Evolutionary conservation across 2,797 vertebrate genomes (phyloP).

Genomic region (Luscinia luscinia): DNA sequence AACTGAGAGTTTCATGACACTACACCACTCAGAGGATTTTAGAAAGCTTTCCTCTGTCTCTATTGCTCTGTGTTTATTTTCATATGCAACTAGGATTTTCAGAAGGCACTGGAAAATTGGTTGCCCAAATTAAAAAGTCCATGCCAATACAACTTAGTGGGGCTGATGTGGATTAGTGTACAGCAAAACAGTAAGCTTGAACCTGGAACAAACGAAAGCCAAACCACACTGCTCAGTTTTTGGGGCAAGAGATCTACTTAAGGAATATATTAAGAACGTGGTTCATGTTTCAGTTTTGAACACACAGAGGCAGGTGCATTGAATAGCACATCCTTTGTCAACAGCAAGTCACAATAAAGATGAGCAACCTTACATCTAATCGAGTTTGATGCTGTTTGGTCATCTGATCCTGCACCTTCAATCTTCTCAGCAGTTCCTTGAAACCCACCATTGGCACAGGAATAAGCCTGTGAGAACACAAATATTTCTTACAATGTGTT

Average conservation of each 20-base stretch:
- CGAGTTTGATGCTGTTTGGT: constrained; percentile 97
- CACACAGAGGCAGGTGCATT: not conserved
- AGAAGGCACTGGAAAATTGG: not conserved
- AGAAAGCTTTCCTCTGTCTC: not conserved
- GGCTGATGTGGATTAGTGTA: not conserved
- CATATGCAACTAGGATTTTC: not conserved
- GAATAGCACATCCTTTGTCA: not conserved
- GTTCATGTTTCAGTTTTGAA: not conserved
- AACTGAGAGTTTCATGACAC: not conserved
- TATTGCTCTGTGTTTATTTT: not conserved
- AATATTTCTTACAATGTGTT: not conserved
- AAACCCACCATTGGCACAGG: constrained; percentile 98
- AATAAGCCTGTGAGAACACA: constrained; percentile 84
- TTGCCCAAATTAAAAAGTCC: not conserved
- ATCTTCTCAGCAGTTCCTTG: constrained; percentile 90
- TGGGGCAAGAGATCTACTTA: not conserved
- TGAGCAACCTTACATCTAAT: constrained; percentile 87
- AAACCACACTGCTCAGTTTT: not conserved
- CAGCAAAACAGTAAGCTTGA: not conserved
- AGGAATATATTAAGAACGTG: not conserved
- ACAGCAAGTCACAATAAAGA: not conserved
- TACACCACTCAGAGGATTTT: not conserved
- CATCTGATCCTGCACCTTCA: constrained; percentile 99
- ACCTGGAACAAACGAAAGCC: not conserved
- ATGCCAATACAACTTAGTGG: not conserved